Base-by-base conservation (phyloP, 2,113 vertebrate species). In the Caretta caretta region DNA sequence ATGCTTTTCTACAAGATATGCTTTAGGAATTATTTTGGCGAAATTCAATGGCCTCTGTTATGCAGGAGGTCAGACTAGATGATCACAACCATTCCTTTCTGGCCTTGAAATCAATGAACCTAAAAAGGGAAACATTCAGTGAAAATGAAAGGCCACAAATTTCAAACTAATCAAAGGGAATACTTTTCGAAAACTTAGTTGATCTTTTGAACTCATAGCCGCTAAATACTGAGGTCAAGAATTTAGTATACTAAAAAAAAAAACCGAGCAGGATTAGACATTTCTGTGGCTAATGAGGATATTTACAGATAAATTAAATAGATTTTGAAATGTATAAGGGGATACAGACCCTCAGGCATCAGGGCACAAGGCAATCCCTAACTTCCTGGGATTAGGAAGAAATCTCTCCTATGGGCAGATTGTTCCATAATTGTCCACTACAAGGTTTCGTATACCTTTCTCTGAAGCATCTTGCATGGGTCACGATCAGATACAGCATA, bases 151-250 rank as follows among this genome's bases (percentile, higher is more conserved):
- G 56, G 56, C 5, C 50, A 46, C 90, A 91, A 57, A 1, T 12
- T 57, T 35, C n/a, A 50, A 94, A 81, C 46, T 88, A 92, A 80
- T 88, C 31, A 76, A 87, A 87, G 86, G 1, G 89, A 92, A n/a
- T n/a, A 22, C 49, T 90, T 62, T 79, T 46, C 17, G 88, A 86
- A 81, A 65, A 65, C 22, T 42, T 35, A 0, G 76, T 57, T 96
- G 85, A 89, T 83, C 93, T 91, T 86, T 5, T 78, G 83, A 93
- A 53, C 76, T 57, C 89, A 13, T 93, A 84, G 86, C 22, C 3
- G 22, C 86, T 27, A 24, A 42, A 7, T 25, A 19, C 62, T 91
- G 7, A 1, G 86, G 57, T 9, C 78, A 79, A 91, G 48, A n/a
- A 80, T 16, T 42, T 83, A 56, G 38, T 75, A 42, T 25, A 29